Conservation (phyloP, 2,113 vertebrate genomes). For the Nycticebus coucang region DNA sequence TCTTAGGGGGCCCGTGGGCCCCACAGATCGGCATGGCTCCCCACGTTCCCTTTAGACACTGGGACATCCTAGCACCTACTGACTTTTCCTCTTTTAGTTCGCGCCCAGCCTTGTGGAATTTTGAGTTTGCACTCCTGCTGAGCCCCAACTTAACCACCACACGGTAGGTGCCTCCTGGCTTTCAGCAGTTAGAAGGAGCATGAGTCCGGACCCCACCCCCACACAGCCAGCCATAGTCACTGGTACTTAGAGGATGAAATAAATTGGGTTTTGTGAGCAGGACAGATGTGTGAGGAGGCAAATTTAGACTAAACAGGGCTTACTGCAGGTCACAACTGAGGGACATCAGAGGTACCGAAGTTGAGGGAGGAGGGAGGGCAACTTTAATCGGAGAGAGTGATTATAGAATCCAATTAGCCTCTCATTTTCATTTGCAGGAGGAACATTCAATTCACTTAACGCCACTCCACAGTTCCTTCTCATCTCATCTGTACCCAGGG, state of each 20-base stretch:
- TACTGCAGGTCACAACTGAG: background rate
- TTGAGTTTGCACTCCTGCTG: background rate
- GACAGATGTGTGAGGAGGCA: background rate
- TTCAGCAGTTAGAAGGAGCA: background rate
- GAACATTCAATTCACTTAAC: conserved; percentile 76
- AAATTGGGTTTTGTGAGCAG: background rate
- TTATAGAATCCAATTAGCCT: conserved; percentile 76
- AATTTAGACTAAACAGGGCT: background rate
- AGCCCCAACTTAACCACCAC: background rate
- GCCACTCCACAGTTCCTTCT: conserved; percentile 51
- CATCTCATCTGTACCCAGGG: conserved; percentile 43
- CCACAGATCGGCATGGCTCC: background rate
- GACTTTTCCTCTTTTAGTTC: background rate
- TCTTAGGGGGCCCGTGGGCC: fast-evolving
- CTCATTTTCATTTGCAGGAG: conserved; percentile 73
- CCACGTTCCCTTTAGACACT: background rate
- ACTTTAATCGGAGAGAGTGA: conserved; percentile 75
- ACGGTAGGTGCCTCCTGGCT: background rate
- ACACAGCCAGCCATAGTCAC: background rate
- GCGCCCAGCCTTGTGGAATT: background rate
- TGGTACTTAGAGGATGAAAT: background rate
- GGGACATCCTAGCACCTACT: background rate
- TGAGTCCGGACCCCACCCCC: background rate
- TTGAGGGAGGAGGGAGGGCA: background rate
- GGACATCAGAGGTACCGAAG: background rate